Percentiles rank a stretch among this genome's conserved stretches.
Evolutionary conservation across 2,797 vertebrate species (phyloP).

Genomic region (Coracias cyanogaster): DNA sequence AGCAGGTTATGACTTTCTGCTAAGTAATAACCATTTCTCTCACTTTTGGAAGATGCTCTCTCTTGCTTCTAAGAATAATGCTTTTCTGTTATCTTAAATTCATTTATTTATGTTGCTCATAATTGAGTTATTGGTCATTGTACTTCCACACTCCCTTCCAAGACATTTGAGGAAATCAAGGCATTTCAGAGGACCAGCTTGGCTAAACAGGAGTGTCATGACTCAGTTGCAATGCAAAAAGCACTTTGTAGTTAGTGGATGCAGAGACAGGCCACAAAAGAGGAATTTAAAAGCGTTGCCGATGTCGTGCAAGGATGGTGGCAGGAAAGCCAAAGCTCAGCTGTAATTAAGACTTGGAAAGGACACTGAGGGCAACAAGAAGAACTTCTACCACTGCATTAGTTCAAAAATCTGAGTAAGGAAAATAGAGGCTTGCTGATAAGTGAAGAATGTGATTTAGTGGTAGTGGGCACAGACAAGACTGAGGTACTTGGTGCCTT

Average conservation of each 20-base stretch:
- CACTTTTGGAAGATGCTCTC: not conserved
- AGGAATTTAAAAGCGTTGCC: not conserved
- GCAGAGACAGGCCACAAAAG: not conserved
- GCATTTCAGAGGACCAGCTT: not conserved
- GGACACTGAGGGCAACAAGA: not conserved
- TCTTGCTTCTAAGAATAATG: not conserved
- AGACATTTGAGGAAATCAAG: not conserved
- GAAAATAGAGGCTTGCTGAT: not conserved
- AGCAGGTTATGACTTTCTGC: not conserved
- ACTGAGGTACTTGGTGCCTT: not conserved
- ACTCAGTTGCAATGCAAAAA: not conserved
- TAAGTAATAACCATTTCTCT: not conserved
- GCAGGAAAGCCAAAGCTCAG: not conserved
- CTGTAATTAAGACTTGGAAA: not conserved
- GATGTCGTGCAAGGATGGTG: not conserved
- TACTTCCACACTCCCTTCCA: not conserved
- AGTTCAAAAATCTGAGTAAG: not conserved
- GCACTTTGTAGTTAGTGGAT: rapidly evolving
- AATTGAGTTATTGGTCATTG: not conserved
- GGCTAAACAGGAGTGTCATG: not conserved
- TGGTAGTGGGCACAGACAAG: not conserved
- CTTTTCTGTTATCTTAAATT: not conserved
- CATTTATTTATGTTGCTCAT: not conserved
- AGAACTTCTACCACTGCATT: not conserved
- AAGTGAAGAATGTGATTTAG: not conserved